Percentiles rank a stretch among this genome's conserved stretches.
Evolutionary conservation across 2,113 vertebrate species (phyloP).

Genomic region (Spheniscus mendiculus): DNA sequence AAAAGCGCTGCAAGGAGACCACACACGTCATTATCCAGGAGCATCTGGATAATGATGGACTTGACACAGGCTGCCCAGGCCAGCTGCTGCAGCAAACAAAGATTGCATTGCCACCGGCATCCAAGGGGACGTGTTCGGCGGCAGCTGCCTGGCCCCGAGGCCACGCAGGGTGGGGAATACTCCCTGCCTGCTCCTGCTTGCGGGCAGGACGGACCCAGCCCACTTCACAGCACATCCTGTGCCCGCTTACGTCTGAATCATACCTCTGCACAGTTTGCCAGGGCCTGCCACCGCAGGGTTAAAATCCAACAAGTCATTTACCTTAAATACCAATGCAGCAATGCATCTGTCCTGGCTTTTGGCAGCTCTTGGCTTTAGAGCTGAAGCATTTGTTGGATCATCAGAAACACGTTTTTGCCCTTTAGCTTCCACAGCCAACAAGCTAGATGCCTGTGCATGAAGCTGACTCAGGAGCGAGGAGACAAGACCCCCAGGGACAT

Average conservation of each 20-base stretch:
- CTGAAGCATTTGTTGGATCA: neutral
- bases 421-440: neutral
- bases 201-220: neutral
- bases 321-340: neutral
- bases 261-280: neutral
- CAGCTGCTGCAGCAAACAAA: slow-evolving; percentile 36
- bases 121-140: accelerated
- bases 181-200: neutral
- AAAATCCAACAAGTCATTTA: neutral
- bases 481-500: neutral
- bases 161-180: accelerated
- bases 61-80: neutral
- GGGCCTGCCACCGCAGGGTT: neutral
- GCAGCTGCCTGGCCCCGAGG: slow-evolving; percentile 4
- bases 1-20: neutral
- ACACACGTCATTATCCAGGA: neutral
- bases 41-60: slow-evolving; percentile 34
- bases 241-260: accelerated
- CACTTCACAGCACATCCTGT: neutral
- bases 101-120: neutral
- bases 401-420: neutral
- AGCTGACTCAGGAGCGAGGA: neutral
- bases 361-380: neutral
- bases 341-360: neutral
- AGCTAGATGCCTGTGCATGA: accelerated